phyloP scores from a whole-genome alignment of 2,888 invertebrate genomes.

The Brachyptera putata region DNA sequence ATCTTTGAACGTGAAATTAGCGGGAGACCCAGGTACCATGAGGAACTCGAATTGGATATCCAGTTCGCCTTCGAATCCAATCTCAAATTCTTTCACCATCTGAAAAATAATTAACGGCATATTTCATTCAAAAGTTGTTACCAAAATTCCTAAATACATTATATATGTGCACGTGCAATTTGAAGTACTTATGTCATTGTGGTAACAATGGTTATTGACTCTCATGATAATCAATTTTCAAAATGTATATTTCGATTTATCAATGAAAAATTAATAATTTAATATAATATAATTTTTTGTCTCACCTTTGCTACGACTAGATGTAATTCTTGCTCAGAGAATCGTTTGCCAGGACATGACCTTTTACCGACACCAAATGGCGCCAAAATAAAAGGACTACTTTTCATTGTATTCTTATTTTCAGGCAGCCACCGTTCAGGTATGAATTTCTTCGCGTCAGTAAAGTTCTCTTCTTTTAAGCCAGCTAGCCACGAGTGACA shows the following conservation, averaged over 20 bases:
- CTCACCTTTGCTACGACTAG: conserved; percentile 67
- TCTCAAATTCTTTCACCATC: conserved; percentile 67
- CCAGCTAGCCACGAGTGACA: conserved; percentile 83
- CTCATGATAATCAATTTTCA: no score
- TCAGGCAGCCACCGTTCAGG: conserved; percentile 75
- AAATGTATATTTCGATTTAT: no score
- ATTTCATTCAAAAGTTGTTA: background rate
- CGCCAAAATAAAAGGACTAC: conserved; percentile 61
- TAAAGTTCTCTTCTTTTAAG: conserved; percentile 68
- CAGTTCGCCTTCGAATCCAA: conserved; percentile 63
- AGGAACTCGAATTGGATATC: conserved; percentile 78
- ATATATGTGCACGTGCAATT: no score
- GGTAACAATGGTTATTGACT: no score
- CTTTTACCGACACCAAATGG: conserved; percentile 78
- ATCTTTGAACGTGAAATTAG: conserved; percentile 58
- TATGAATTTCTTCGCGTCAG: conserved; percentile 60
- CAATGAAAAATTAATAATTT: no score
- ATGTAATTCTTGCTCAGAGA: conserved; percentile 73
- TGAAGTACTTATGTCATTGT: no score
- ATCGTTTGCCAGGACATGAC: conserved; percentile 81
- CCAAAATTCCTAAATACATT: no score
- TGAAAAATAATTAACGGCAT: conserved; percentile 42
- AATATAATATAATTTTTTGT: no score
- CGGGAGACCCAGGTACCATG: conserved; percentile 69
- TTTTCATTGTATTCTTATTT: conserved; percentile 37